Evolutionary conservation across 2,888 invertebrate genomes (phyloP).

Genomic region (Mesoligia furuncula): DNA sequence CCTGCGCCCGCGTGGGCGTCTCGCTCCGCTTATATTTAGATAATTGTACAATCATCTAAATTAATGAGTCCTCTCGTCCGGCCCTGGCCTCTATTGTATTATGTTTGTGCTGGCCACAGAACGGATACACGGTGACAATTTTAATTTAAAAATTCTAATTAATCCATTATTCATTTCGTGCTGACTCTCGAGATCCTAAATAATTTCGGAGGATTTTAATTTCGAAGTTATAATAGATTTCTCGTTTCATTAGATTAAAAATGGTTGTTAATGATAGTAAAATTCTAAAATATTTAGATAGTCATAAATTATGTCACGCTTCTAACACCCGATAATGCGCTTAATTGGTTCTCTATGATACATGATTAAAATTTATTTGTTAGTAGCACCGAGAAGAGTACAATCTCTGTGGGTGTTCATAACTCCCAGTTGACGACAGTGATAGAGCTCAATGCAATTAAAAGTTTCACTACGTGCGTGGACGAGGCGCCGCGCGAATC

Average conservation of each 20-base stretch:
- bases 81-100: slow-evolving; percentile 88
- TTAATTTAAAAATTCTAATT: slow-evolving; percentile 81
- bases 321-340: slow-evolving; percentile 40
- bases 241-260: slow-evolving; percentile 52
- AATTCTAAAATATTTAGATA: slow-evolving; percentile 50
- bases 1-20: slow-evolving; percentile 86
- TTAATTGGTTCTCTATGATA: slow-evolving; percentile 44
- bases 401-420: slow-evolving; percentile 81
- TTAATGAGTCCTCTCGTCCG: slow-evolving; percentile 90
- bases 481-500: slow-evolving; percentile 84
- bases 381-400: slow-evolving; percentile 67
- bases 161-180: slow-evolving; percentile 75
- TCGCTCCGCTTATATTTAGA: slow-evolving; percentile 90
- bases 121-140: slow-evolving; percentile 85
- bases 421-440: slow-evolving; percentile 87
- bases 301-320: slow-evolving; percentile 55
- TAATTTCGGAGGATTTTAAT: slow-evolving; percentile 68
- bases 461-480: slow-evolving; percentile 90
- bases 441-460: slow-evolving; percentile 90
- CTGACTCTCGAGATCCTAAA: slow-evolving; percentile 68
- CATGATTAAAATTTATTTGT: slow-evolving; percentile 56
- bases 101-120: slow-evolving; percentile 81
- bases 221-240: slow-evolving; percentile 58
- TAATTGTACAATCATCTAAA: slow-evolving; percentile 91
- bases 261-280: slow-evolving; percentile 46